phyloP scores from a whole-genome alignment of 2,888 invertebrate species.

The Amblyteles armatorius region DNA sequence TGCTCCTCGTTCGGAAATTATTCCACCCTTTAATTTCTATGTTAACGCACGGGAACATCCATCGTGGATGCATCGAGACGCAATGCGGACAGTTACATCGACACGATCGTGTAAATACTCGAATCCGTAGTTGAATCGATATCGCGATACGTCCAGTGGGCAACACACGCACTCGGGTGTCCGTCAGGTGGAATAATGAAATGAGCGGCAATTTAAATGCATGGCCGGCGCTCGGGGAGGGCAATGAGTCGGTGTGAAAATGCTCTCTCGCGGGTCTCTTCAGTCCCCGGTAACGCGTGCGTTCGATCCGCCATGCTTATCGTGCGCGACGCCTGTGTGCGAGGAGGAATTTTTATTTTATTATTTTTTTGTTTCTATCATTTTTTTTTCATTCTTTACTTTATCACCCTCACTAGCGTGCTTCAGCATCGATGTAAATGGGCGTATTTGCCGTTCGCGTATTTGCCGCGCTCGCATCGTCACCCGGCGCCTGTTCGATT shows the following conservation, averaged over 20 bases:
- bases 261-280: slow-evolving; percentile 42
- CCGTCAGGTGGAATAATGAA: slow-evolving; percentile 64
- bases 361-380: background rate
- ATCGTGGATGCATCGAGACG: slow-evolving; percentile 2
- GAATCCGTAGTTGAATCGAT: slow-evolving; percentile 22
- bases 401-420: slow-evolving; percentile 30
- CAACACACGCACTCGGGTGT: slow-evolving; percentile 32
- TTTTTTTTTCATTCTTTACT: background rate
- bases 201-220: slow-evolving; percentile 68
- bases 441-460: slow-evolving; percentile 59
- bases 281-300: background rate
- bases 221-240: slow-evolving; percentile 52
- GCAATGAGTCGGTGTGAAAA: slow-evolving; percentile 48
- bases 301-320: background rate
- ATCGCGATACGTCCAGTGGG: slow-evolving; percentile 1
- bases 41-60: background rate
- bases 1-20: background rate
- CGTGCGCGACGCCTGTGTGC: background rate
- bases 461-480: slow-evolving; percentile 60
- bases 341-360: background rate
- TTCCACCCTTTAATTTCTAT: background rate
- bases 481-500: slow-evolving; percentile 61
- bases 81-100: background rate
- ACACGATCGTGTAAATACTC: slow-evolving; percentile 14
- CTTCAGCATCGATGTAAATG: slow-evolving; percentile 61